Conservation (phyloP, 2,888 invertebrate genomes). For the Copidosoma aretas region DNA sequence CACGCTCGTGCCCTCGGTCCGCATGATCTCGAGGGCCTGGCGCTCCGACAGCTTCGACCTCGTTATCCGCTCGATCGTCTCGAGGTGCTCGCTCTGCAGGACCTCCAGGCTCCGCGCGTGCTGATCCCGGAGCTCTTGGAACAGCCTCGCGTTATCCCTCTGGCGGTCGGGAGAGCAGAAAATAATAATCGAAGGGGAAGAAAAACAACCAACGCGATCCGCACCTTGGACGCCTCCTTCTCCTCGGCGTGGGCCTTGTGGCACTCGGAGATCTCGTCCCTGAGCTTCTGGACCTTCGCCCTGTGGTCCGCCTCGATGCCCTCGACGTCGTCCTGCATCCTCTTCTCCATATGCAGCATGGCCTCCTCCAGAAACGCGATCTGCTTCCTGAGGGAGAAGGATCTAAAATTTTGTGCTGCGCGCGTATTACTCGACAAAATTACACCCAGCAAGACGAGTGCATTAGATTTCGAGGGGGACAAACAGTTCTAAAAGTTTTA, state of each 20-base stretch:
- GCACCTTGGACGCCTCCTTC: slow-evolving; percentile 52
- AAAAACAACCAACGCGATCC: neutral
- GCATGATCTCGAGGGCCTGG: slow-evolving; percentile 50
- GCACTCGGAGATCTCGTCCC: slow-evolving; percentile 47
- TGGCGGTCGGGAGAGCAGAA: slow-evolving; percentile 28
- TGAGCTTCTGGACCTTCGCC: slow-evolving; percentile 52
- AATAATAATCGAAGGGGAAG: neutral
- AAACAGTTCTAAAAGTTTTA: too few species aligned
- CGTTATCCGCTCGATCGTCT: slow-evolving; percentile 54
- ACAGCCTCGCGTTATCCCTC: slow-evolving; percentile 46
- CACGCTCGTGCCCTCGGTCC: slow-evolving; percentile 50
- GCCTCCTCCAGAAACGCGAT: slow-evolving; percentile 50
- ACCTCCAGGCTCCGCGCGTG: slow-evolving; percentile 51
- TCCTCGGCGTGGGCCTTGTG: slow-evolving; percentile 50
- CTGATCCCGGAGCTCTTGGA: slow-evolving; percentile 51
- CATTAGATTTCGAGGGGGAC: too few species aligned
- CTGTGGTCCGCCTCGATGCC: slow-evolving; percentile 51
- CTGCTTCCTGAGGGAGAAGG: slow-evolving; percentile 56
- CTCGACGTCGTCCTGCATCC: slow-evolving; percentile 51
- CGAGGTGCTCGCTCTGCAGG: slow-evolving; percentile 53
- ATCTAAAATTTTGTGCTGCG: too few species aligned
- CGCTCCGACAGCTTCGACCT: slow-evolving; percentile 55
- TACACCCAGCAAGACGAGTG: too few species aligned
- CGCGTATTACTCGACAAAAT: too few species aligned
- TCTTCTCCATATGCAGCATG: slow-evolving; percentile 51